Conservation (phyloP, 2,888 invertebrate genomes). For the Aphrophora alni region DNA sequence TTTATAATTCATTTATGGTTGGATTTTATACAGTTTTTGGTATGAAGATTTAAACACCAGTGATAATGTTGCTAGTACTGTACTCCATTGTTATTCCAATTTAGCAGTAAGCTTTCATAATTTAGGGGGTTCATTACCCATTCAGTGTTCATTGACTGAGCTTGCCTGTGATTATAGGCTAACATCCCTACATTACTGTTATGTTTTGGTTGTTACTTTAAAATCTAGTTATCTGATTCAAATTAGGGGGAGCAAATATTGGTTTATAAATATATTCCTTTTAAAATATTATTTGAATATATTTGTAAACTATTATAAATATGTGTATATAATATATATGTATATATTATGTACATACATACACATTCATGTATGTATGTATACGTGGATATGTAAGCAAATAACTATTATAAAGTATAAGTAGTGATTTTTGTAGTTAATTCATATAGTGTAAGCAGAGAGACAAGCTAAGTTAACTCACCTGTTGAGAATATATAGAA, state of each 20-base stretch:
- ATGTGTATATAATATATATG: too few relatives aligned
- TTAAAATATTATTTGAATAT: not conserved
- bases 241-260: conserved; percentile 23
- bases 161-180: conserved; percentile 38
- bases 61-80: not conserved
- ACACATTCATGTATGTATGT: too few relatives aligned
- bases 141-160: conserved; percentile 38
- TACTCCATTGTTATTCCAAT: not conserved
- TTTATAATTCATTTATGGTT: not conserved
- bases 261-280: conserved; percentile 17
- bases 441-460: not conserved
- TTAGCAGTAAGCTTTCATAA: conserved; percentile 27
- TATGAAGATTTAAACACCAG: conserved; percentile 2
- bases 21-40: not conserved
- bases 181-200: conserved; percentile 6
- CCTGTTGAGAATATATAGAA: not conserved
- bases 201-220: not conserved
- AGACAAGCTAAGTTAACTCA: not conserved
- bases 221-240: not conserved
- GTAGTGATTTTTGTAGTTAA: conserved; percentile 7
- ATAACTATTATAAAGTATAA: not conserved
- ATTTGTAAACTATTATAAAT: not conserved
- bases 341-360: too few relatives aligned
- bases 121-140: conserved; percentile 21
- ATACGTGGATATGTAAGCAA: not conserved